A percentile compares a stretch with the other conserved stretches of the same genome.
phyloP scores from a whole-genome alignment of 2,113 vertebrate genomes.

The Phalacrocorax aristotelis region DNA sequence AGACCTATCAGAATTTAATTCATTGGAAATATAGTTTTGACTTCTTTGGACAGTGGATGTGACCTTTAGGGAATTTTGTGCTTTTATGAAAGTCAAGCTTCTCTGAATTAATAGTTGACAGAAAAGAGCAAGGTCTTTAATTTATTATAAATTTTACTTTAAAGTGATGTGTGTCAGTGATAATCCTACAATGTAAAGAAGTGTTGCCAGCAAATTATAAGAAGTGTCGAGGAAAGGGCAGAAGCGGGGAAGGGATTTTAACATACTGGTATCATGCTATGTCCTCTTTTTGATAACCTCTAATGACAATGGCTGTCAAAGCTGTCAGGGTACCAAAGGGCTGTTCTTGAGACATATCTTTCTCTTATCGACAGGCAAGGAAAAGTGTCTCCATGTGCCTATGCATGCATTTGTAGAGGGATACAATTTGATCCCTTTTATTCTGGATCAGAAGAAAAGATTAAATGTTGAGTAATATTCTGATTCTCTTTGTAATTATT shows the following conservation, averaged over 20 bases:
- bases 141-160: conserved; percentile 8
- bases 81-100: background rate
- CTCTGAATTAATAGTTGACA: background rate
- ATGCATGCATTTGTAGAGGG: background rate
- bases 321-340: conserved; percentile 40
- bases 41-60: background rate
- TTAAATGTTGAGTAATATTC: background rate
- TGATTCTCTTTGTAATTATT: background rate
- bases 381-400: background rate
- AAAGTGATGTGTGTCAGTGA: background rate
- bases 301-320: conserved; percentile 58
- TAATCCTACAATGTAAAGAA: conserved; percentile 15
- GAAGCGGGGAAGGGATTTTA: conserved; percentile 31
- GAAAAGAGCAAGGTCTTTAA: conserved; percentile 22
- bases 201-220: conserved; percentile 8
- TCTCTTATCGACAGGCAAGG: conserved; percentile 16
- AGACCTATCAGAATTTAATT: background rate
- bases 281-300: conserved; percentile 56
- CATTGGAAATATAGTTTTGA: background rate
- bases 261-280: background rate
- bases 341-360: background rate
- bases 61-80: background rate
- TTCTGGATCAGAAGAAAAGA: background rate
- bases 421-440: background rate
- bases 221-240: conserved; percentile 27